Evolutionary conservation across 2,888 invertebrate species (phyloP), one percentile per base, ranked within the genome.

Genomic region (Plemyria rubiginata): DNA sequence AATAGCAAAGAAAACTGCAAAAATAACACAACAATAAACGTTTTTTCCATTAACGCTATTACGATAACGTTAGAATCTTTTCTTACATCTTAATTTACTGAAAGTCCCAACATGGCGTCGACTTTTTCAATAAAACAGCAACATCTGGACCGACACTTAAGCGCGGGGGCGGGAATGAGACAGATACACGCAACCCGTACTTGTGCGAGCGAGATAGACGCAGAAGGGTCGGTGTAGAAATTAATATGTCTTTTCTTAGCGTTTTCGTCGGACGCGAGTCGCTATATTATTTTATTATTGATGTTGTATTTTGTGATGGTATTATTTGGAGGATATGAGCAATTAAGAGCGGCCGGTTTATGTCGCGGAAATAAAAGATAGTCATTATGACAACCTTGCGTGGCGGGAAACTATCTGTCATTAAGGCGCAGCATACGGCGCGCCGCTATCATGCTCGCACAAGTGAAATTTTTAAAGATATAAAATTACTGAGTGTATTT

Each of bases 121-220:
- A 92, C 78, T 92, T 92, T 92, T 92, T 92, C 92, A 92, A 92
- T 92, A 92, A 92, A 92, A 92, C 78, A 82, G 89, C 76, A 87
- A 87, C 92, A 92, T 86, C 91, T 92, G 92, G 84, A 63, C 66
- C 70, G 82, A 86, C 92, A 92, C 92, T 92, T 92, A 92, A 86
- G 88, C 84, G 83, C 77, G 85, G 85, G 86, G 84, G 89, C 75
- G 82, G 62, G 82, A 87, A 64, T 38, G 83, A 78, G 86, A 87
- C 65, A 67, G 71, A 63, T 36, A 55, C 71, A 81, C 73, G 73
- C 65, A 51, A 54, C 41, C 60, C 45, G 38, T 7, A 3, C 2
- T 13, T 11, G 77, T 48, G 45, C 32, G 80, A 90, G 68, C 66
- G 84, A 71, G 88, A 88, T 41, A 67, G 72, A 7, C 32, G 62